A percentile compares a stretch with the other conserved stretches of the same genome.
phyloP scores from a whole-genome alignment of 2,888 invertebrate genomes.

The Sepioteuthis lessoniana region DNA sequence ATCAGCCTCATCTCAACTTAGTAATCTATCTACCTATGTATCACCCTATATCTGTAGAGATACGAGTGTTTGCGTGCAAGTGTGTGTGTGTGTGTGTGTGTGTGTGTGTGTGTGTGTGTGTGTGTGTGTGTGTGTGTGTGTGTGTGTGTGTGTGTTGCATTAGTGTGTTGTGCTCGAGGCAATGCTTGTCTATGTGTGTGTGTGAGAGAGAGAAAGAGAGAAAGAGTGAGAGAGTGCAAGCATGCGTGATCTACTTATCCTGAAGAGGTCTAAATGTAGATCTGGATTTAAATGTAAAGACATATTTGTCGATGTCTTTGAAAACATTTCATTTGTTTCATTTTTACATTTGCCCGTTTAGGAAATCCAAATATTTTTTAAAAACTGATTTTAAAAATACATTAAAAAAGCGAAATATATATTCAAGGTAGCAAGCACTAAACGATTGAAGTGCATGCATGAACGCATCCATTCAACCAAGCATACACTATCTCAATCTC shows the following conservation, averaged over 20 bases:
- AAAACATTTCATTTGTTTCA: background rate
- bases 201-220: too few relatives aligned
- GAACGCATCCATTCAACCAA: background rate
- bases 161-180: background rate
- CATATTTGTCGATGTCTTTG: background rate
- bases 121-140: background rate
- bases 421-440: background rate
- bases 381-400: background rate
- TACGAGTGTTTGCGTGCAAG: background rate
- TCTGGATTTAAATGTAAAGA: background rate
- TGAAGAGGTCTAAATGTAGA: slow-evolving; percentile 18
- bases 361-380: background rate
- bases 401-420: background rate
- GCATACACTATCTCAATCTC: background rate
- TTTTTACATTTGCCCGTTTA: background rate
- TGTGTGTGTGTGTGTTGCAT: background rate
- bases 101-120: background rate
- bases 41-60: too few relatives aligned
- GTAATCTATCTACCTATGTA: background rate
- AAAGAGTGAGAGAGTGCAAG: too few relatives aligned
- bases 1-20: background rate
- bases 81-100: too few relatives aligned
- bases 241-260: background rate
- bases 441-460: slow-evolving; percentile 33
- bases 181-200: too few relatives aligned